Evolutionary conservation across 2,888 invertebrate genomes (phyloP).

Genomic region (Drosophila cracens): DNA sequence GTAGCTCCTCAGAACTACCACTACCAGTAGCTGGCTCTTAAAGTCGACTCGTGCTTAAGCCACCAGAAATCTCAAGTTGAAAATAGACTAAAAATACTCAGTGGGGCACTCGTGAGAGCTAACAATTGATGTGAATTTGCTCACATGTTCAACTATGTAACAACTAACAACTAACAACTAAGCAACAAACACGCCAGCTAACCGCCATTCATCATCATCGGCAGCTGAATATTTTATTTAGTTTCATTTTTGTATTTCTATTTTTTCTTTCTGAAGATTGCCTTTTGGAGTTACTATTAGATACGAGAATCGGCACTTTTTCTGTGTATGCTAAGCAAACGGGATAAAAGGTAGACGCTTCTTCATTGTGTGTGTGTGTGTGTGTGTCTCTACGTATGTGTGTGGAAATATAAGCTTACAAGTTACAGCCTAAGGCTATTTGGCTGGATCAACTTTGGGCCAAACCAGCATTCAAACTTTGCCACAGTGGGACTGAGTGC

Average conservation of each 20-base stretch:
- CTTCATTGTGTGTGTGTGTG: constrained; percentile 7
- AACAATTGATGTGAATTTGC: constrained; percentile 76
- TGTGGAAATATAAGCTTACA: constrained; percentile 67
- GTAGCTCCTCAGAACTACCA: neutral
- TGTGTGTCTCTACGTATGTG: constrained; percentile 9
- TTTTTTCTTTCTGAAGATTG: constrained; percentile 10
- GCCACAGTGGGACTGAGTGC: constrained; percentile 44
- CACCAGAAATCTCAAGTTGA: constrained; percentile 20
- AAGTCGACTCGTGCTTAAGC: constrained; percentile 42
- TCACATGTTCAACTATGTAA: constrained; percentile 68
- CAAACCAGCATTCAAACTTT: constrained; percentile 19
- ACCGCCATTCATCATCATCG: constrained; percentile 76
- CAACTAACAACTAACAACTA: constrained; percentile 28
- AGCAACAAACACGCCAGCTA: constrained; percentile 51
- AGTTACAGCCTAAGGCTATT: constrained; percentile 75
- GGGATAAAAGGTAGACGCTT: constrained; percentile 63
- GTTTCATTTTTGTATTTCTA: constrained; percentile 13
- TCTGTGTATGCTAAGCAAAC: constrained; percentile 47
- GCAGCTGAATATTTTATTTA: constrained; percentile 69
- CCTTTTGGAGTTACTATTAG: constrained; percentile 42
- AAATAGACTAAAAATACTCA: constrained; percentile 35
- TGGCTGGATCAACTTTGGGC: constrained; percentile 67
- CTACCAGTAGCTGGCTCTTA: constrained; percentile 22
- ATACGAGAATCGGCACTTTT: constrained; percentile 49
- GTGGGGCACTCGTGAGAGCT: constrained; percentile 32